Evolutionary conservation across 1,140 invertebrate genomes (phyloP).

Genomic region (Drosophila nannoptera): DNA sequence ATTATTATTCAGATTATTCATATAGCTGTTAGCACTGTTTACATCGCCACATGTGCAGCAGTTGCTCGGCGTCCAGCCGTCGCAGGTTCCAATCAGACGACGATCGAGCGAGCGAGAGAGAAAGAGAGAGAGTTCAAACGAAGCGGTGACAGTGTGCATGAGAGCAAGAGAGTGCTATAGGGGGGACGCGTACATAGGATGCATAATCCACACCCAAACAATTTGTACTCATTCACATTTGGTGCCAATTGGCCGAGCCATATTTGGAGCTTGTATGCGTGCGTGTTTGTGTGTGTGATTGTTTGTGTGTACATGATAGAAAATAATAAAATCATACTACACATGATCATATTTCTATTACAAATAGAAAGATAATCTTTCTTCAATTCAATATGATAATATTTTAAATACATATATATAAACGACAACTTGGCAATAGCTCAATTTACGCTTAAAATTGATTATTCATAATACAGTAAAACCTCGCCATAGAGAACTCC

Average conservation of each 20-base stretch:
- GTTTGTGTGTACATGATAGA: too few relatives aligned
- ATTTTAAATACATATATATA: too few relatives aligned
- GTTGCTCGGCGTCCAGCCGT: conserved; percentile 15
- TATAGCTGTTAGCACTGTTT: conserved; percentile 18
- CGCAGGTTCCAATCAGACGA: conserved; percentile 17
- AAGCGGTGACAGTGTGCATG: too few relatives aligned
- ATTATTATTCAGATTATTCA: conserved; percentile 21
- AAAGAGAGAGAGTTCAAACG: neutral
- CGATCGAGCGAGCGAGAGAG: conserved; percentile 1
- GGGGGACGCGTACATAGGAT: conserved; percentile 5
- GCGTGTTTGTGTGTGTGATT: neutral
- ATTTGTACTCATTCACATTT: conserved; percentile 36
- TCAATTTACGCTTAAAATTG: neutral
- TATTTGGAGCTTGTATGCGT: conserved; percentile 10
- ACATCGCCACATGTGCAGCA: conserved; percentile 3
- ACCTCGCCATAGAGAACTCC: neutral
- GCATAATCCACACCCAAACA: conserved; percentile 23
- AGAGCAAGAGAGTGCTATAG: too few relatives aligned
- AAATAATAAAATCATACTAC: too few relatives aligned
- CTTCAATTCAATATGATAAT: too few relatives aligned
- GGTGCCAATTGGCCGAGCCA: conserved; percentile 23
- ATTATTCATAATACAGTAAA: neutral
- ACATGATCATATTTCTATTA: too few relatives aligned
- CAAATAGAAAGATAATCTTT: too few relatives aligned
- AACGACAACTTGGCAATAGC: neutral